phyloP scores from a whole-genome alignment of 30 jellyfish, hydroid and myxozoan genomes.

The Rhopilema esculentum region DNA sequence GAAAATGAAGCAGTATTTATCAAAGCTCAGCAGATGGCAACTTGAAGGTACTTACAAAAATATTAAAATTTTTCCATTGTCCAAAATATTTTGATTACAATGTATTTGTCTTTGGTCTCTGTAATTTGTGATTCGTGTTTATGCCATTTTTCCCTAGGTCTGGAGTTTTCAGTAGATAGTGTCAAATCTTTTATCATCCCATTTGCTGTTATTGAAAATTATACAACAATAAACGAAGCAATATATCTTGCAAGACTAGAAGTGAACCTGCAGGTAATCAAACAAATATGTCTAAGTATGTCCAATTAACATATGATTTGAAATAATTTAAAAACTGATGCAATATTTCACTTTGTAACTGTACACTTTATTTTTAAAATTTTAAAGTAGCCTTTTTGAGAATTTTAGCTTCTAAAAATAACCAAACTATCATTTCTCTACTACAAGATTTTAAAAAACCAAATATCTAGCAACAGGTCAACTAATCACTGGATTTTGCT shows the following conservation, averaged over 20 bases:
- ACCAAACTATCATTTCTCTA: no score
- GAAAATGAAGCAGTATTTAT: conserved; percentile 22
- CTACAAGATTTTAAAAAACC: no score
- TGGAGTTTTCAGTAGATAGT: conserved; percentile 78
- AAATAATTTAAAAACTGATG: background rate
- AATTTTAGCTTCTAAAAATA: no score
- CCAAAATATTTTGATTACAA: background rate
- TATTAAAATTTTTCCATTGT: background rate
- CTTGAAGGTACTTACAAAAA: conserved; percentile 68
- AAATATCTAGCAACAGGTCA: no score
- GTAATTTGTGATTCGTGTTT: background rate
- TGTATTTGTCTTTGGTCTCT: background rate
- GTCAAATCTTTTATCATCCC: conserved; percentile 88
- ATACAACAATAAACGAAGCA: conserved; percentile 74
- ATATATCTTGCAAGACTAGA: conserved; percentile 83
- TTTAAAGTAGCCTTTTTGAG: no score
- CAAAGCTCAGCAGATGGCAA: conserved; percentile 76
- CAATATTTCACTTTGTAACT: no score
- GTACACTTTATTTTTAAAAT: no score
- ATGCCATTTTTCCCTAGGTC: conserved; percentile 49
- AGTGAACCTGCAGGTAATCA: conserved; percentile 81
- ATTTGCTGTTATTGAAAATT: conserved; percentile 71
- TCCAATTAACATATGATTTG: background rate
- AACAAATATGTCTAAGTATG: background rate
- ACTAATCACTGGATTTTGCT: no score